A percentile compares a stretch with the other conserved stretches of the same genome.
Evolutionary conservation across 2,113 vertebrate species (phyloP).

Genomic region (Lagopus muta): DNA sequence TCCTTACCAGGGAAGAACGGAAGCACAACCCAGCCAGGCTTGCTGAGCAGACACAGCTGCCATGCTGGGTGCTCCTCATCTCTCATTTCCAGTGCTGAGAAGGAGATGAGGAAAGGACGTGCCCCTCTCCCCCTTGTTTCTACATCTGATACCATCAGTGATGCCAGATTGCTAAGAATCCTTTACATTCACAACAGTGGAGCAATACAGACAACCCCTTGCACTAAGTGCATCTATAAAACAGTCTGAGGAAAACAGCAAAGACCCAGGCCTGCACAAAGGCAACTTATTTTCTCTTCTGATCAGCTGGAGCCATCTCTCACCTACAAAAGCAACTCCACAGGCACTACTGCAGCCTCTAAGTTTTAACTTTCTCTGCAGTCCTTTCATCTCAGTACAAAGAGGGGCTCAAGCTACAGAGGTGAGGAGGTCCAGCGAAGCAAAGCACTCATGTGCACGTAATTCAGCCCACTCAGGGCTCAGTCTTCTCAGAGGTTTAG

Average conservation of each 20-base stretch:
- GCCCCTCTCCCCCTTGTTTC: neutral
- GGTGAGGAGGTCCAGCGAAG: conserved; percentile 25
- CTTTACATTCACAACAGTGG: neutral
- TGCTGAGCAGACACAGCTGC: neutral
- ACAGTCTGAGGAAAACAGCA: neutral
- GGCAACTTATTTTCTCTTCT: conserved; percentile 12
- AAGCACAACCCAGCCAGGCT: rapidly evolving
- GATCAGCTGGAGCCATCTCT: conserved; percentile 57
- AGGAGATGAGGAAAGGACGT: neutral
- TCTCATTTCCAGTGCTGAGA: neutral
- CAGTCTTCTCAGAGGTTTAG: neutral
- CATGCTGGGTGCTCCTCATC: neutral
- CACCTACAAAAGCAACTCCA: conserved; percentile 29
- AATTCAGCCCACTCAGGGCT: neutral
- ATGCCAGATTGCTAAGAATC: neutral
- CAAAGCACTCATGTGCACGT: conserved; percentile 46
- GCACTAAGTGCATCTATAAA: conserved; percentile 2
- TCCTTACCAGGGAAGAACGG: neutral
- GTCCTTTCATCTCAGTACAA: conserved; percentile 22
- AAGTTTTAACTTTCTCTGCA: conserved; percentile 49
- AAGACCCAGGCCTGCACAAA: conserved; percentile 22
- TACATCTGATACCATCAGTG: conserved; percentile 21
- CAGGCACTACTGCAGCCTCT: neutral
- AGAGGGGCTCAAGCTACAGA: conserved; percentile 22
- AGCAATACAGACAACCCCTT: neutral